Evolutionary conservation across 1,140 invertebrate genomes (phyloP), one percentile per base, ranked within the genome.

Genomic region (Dreissena rostriformis): DNA sequence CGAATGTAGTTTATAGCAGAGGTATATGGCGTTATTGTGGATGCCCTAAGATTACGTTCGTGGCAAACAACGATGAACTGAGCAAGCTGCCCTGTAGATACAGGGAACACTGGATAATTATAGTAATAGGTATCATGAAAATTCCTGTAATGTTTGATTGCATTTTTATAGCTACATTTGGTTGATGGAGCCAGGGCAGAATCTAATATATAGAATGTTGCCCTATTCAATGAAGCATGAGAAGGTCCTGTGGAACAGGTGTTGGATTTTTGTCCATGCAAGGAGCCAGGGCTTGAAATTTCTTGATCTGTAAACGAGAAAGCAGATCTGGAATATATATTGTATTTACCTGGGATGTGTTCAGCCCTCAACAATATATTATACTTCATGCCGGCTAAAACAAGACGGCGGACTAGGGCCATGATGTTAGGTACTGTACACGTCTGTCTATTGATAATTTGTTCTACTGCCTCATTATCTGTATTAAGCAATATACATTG

Each of bases 371-470:
- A 57, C 6, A 75, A 49, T 19, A 85, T 80, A 53, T 80, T 85
- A 52, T 61, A 68, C 66, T 63, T 71, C 24, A 85, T 55, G 49
- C 51, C 6, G 2, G 76, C 68, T 7, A 73, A 0, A 39, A 85
- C 83, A 2, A 85, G 61, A 7, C 84, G 28, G n/a, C 84, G 55
- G 22, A 85, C 71, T 1, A 85, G 63, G 22, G 17, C 22, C 84
- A 85, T 85, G 26, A 85, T 68, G 39, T 5, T 11, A 22, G 17
- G 5, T 28, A 70, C 49, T 49, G 73, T 81, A 52, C 29, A 73
- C 12, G 84, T 55, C 15, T 55, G 22, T 53, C 75, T 85, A 52
- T 85, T 85, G 28, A 80, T 73, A 17, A 39, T 83, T 81, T 85
- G 68, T n/a, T n/a, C n/a, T n/a, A n/a, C n/a, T n/a, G n/a, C n/a